A percentile compares a stretch with the other conserved stretches of the same genome.
Evolutionary conservation across 2,113 vertebrate species (phyloP).

Genomic region (Nymphicus hollandicus): DNA sequence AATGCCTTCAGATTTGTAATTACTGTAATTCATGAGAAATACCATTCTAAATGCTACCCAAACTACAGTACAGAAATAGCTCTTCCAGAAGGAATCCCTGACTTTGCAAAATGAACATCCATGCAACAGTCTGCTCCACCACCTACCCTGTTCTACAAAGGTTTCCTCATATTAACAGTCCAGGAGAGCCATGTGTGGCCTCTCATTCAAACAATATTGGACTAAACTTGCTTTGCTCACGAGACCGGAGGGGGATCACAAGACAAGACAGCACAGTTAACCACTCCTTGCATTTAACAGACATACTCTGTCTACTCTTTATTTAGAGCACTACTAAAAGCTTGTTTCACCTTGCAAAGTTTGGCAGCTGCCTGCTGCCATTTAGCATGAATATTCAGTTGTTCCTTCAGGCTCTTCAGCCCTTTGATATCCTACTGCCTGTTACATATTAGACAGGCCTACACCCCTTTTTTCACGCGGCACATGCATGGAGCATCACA

Average conservation of each 20-base stretch:
- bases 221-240: neutral
- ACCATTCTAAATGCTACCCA: neutral
- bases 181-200: neutral
- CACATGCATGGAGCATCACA: neutral
- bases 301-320: neutral
- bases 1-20: neutral
- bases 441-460: neutral
- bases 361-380: conserved; percentile 51
- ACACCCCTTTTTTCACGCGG: neutral
- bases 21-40: neutral
- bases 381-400: conserved; percentile 50
- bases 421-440: conserved; percentile 34
- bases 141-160: neutral
- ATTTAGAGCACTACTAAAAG: conserved; percentile 19
- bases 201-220: neutral
- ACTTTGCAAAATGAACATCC: neutral
- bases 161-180: neutral
- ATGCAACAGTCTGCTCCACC: neutral
- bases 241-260: neutral
- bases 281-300: neutral
- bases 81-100: neutral
- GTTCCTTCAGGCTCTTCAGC: neutral
- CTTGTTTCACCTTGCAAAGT: conserved; percentile 60
- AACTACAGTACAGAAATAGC: neutral
- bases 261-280: neutral